Evolutionary conservation across 2,888 invertebrate species (phyloP), one percentile per base, ranked within the genome.

Genomic region (Emesis furor): DNA sequence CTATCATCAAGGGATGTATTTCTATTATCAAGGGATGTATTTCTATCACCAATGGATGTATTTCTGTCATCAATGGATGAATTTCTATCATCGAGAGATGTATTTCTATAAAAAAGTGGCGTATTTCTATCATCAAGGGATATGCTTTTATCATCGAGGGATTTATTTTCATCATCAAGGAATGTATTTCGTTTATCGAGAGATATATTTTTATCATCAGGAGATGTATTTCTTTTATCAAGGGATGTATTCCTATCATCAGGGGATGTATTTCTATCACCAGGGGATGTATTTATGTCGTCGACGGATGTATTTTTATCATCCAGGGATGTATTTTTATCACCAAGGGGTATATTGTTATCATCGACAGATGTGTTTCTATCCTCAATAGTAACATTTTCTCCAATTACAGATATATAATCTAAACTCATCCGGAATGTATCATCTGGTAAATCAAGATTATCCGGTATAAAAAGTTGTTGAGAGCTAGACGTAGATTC

Each of bases 341-440:
- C 30, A 14, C 30, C 72, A 14, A 69, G 35, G 4, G 51, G 12
- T 14, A 32, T 42, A 46, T 75, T 86, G 24, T 88, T 89, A 51
- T 81, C 90, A 55, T 95, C 95, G 71, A 92, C 84, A 10, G 95
- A 95, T 12, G 87, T 71, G 32, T 91, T 90, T 85, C 93, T 92
- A 51, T 93, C 92, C 30, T 90, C 92, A 83, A 96, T 92, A 32
- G 95, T 95, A n/a, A 96, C 94, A 86, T 96, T 96, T 88, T 96
- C 96, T 10, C 95, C 96, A 81, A 96, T 93, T 72, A 92, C 90
- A 5, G 95, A 93, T 85, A 93, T 93, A 85, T 93, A 93, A 88
- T 96, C 95, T 86, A 96, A 92, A 86, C 94, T 95, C 93, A 94
- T 94, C 74, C 95, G 95, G 89, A 96, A 96, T 90, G 94, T 94